Evolutionary conservation across 2,888 invertebrate genomes (phyloP), one percentile per base, ranked within the genome.

Genomic region (Gisinianus flammeolus): DNA sequence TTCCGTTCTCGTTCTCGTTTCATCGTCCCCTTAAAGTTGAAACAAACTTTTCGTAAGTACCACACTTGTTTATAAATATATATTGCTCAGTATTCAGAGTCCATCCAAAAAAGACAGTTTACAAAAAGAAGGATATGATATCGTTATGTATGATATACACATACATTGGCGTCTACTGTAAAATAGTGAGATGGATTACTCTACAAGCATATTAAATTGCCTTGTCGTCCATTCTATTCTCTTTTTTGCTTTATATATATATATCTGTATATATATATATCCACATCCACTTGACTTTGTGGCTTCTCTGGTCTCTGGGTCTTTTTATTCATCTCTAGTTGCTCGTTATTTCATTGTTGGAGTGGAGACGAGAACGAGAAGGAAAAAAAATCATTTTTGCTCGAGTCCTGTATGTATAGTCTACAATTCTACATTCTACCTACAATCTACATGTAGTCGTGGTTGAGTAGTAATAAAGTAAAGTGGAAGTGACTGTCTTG

Each of bases 151-250:
- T 8, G 8, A 12, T 16, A 44, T 44, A 16, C 52, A 44, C 16
- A 44, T 44, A 44, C 10, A 44, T 16, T 44, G 10, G 52, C n/a
- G n/a, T n/a, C n/a, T n/a, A n/a, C n/a, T n/a, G n/a, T n/a, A n/a
- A n/a, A n/a, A 28, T 5, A 28, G 19, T 19, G 26, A 54, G 70
- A 70, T 19, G 28, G 10, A 52, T 44, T 70, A n/a, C 70, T 70
- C 70, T 52, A 26, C 44, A 26, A 54, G 26, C 44, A 52, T 52
- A 70, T 70, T 70, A 70, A 44, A 44, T 44, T 44, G 44, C 44
- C 12, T 44, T 44, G 44, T 44, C 44, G 44, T 19, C 44, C 44
- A 12, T 44, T n/a, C n/a, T n/a, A n/a, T n/a, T n/a, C n/a, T n/a
- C n/a, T n/a, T n/a, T n/a, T n/a, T n/a, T n/a, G n/a, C n/a, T n/a